Conservation (phyloP, 2,888 invertebrate species). For the Metallyticus violacea region DNA sequence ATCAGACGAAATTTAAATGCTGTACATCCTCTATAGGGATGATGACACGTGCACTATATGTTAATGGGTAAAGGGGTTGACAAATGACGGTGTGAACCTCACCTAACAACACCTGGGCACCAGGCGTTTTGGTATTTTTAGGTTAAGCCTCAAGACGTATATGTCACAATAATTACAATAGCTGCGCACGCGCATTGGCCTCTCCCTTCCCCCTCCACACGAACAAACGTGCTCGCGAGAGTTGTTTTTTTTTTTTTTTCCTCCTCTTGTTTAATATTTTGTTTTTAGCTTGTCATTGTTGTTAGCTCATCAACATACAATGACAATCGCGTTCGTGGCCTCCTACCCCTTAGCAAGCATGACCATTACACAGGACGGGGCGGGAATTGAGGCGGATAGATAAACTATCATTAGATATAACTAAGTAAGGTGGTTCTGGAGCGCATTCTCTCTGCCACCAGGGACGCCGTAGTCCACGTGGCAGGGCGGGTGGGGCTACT, state of each 20-base stretch:
- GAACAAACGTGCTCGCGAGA: no score
- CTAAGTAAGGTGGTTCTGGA: neutral
- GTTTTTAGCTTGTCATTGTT: slow-evolving; percentile 20
- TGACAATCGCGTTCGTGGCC: neutral
- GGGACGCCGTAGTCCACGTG: neutral
- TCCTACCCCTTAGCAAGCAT: no score
- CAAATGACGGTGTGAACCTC: neutral
- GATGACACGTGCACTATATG: neutral
- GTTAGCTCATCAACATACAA: slow-evolving; percentile 23
- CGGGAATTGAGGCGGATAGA: neutral
- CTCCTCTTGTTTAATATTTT: neutral
- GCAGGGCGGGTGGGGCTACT: neutral
- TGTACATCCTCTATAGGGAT: neutral
- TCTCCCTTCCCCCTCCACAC: no score
- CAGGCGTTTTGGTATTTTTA: slow-evolving; percentile 19
- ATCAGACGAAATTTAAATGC: neutral
- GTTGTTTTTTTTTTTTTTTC: neutral
- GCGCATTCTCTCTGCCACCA: neutral
- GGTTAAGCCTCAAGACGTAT: slow-evolving; percentile 8
- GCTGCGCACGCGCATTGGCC: neutral
- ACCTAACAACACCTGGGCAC: slow-evolving; percentile 17
- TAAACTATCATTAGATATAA: slow-evolving; percentile 14
- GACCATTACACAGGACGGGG: neutral
- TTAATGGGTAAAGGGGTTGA: neutral
- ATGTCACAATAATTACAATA: neutral